Percentiles rank a stretch among this genome's conserved stretches.
phyloP scores from a whole-genome alignment of 2,888 invertebrate species.

The Pammene aurita region DNA sequence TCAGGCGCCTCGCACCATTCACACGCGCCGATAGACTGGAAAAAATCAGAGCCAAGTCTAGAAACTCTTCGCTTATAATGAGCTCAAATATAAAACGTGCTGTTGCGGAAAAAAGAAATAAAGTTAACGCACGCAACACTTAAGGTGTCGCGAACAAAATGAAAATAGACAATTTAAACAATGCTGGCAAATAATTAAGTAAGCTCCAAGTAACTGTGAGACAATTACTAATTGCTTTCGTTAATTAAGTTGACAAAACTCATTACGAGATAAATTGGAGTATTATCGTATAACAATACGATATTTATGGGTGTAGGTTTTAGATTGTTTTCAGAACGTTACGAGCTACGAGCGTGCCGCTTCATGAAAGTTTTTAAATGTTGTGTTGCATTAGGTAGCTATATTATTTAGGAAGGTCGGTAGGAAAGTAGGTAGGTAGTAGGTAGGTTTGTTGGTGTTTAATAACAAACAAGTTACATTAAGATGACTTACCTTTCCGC shows the following conservation, averaged over 20 bases:
- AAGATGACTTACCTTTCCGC: too few relatives aligned
- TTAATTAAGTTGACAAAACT: conserved; percentile 41
- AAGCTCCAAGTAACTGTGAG: conserved; percentile 39
- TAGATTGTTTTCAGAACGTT: conserved; percentile 11
- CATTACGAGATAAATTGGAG: conserved; percentile 32
- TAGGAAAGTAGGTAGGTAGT: too few relatives aligned
- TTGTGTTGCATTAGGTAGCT: neutral
- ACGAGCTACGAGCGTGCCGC: neutral
- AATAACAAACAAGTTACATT: neutral
- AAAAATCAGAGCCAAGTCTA: conserved; percentile 43
- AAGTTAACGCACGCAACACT: conserved; percentile 51
- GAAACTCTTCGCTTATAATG: conserved; percentile 50
- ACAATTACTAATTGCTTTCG: conserved; percentile 36
- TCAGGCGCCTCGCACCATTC: conserved; percentile 51
- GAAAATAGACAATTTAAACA: conserved; percentile 40
- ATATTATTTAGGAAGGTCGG: too few relatives aligned
- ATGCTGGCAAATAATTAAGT: conserved; percentile 38
- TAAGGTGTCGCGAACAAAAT: conserved; percentile 50
- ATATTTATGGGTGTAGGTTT: conserved; percentile 38
- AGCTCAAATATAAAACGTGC: conserved; percentile 52
- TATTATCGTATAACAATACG: conserved; percentile 25
- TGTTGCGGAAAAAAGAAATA: conserved; percentile 49
- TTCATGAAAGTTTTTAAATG: neutral
- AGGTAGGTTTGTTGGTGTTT: too few relatives aligned
- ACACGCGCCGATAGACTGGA: conserved; percentile 46